These are phyloP conservation scores for Cancer borealis DNA, from an alignment of 2,888 invertebrate genomes.

Conservation along the genomic window DNA sequence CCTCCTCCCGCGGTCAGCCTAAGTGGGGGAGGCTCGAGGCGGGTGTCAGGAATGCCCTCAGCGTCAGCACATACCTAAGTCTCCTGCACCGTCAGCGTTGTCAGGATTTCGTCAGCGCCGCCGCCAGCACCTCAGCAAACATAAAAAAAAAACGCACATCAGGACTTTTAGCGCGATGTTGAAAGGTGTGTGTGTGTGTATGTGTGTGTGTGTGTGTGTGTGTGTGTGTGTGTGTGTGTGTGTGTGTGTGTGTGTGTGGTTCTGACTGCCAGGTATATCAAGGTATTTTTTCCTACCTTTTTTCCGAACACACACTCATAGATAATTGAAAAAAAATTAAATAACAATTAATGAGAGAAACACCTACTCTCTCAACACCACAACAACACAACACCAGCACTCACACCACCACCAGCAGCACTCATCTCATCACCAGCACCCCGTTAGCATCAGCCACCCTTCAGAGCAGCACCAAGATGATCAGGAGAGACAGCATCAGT, in stretches of 20 bases:
- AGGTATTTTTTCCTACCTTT: neutral
- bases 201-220: conserved; percentile 29
- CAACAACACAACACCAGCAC: neutral
- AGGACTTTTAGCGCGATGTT: neutral
- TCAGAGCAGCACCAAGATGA: conserved; percentile 46
- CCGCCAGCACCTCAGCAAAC: neutral
- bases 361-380: neutral
- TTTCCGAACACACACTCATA: neutral
- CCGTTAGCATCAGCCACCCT: neutral
- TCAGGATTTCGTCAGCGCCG: neutral
- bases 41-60: neutral
- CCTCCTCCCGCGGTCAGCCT: neutral
- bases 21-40: neutral
- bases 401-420: neutral
- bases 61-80: neutral
- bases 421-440: conserved; percentile 22
- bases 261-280: too few relatives aligned
- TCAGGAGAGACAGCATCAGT: conserved; percentile 65
- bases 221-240: conserved; percentile 38
- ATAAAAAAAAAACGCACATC: neutral
- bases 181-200: neutral
- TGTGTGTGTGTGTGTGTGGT: neutral
- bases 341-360: neutral
- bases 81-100: conserved; percentile 6
- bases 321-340: neutral